Evolutionary conservation across 2,797 vertebrate genomes (phyloP), one percentile per base, ranked within the genome.

Genomic region (Capromys pilorides): DNA sequence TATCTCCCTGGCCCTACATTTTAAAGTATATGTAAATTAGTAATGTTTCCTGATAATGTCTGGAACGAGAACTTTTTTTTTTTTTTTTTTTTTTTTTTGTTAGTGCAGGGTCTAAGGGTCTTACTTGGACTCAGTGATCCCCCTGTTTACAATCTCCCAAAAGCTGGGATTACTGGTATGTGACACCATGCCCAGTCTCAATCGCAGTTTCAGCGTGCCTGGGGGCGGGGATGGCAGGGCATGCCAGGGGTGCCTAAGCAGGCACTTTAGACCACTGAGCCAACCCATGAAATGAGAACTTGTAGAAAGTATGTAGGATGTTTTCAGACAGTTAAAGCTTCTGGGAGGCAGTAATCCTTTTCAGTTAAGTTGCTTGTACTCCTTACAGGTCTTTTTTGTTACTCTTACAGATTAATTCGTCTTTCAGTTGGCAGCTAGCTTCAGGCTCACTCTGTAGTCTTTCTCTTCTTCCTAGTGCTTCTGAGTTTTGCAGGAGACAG

Each of bases 61-160:
- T 86, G 39, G 83, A 90, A 87, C 61, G 81, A 78, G 59, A 81
- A 90, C 24, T 57, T 57, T 90, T n/a, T n/a, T n/a, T n/a, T n/a
- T n/a, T n/a, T n/a, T n/a, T n/a, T n/a, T n/a, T n/a, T n/a, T n/a
- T n/a, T n/a, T n/a, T n/a, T n/a, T n/a, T n/a, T n/a, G n/a, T n/a
- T n/a, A n/a, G 45, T 45, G 45, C 45, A 45, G 45, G 8, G 45
- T 45, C 45, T 45, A 45, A 45, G 45, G 45, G 45, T 45, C 45
- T 45, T 8, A 45, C 8, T 45, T 8, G 8, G 45, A 45, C 45
- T 45, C 45, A 45, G 45, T 45, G 45, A 45, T 45, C 45, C 45
- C 8, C 45, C 45, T 45, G 45, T 45, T 45, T 45, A 45, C 45
- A 45, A 8, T 45, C 45, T 45, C 45, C 45, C 45, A 45, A 45